Evolutionary conservation across 2,797 vertebrate genomes (phyloP).

Genomic region (Hephaestus fuliginosus): DNA sequence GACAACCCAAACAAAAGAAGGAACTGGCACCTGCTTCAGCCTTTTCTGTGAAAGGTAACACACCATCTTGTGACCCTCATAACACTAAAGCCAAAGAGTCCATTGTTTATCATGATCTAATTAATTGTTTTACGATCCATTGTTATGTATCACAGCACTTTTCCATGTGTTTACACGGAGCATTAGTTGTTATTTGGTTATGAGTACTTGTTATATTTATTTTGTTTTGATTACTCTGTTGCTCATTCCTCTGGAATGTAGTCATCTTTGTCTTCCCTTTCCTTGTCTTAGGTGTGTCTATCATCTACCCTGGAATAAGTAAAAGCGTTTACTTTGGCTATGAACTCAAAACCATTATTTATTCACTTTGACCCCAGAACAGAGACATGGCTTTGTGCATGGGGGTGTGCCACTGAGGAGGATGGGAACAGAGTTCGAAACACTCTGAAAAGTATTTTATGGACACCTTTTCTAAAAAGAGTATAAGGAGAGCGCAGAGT

Average conservation of each 20-base stretch:
- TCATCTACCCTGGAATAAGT: constrained; percentile 52
- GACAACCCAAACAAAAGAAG: constrained; percentile 80
- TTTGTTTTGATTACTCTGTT: constrained; percentile 48
- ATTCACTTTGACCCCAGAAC: constrained; percentile 28
- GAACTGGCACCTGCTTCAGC: constrained; percentile 84
- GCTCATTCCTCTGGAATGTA: constrained; percentile 47
- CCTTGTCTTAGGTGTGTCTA: constrained; percentile 60
- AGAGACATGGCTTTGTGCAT: constrained; percentile 18
- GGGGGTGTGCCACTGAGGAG: constrained; percentile 19
- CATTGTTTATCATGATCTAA: constrained; percentile 1
- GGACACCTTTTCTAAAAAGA: constrained; percentile 57
- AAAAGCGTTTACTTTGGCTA: constrained; percentile 59
- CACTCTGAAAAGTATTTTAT: constrained; percentile 44
- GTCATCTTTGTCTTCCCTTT: constrained; percentile 49
- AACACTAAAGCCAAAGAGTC: not conserved
- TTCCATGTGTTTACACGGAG: not conserved
- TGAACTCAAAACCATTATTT: constrained; percentile 52
- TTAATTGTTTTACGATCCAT: constrained; percentile 11
- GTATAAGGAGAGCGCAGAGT: constrained; percentile 55
- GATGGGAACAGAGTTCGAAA: constrained; percentile 63
- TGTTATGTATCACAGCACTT: constrained; percentile 1
- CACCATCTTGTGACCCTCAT: not conserved
- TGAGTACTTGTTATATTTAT: constrained; percentile 19
- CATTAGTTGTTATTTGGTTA: constrained; percentile 12
- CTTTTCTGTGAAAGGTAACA: constrained; percentile 89